Evolutionary conservation across 2,797 vertebrate genomes (phyloP).

Genomic region (Cyclopterus lumpus): DNA sequence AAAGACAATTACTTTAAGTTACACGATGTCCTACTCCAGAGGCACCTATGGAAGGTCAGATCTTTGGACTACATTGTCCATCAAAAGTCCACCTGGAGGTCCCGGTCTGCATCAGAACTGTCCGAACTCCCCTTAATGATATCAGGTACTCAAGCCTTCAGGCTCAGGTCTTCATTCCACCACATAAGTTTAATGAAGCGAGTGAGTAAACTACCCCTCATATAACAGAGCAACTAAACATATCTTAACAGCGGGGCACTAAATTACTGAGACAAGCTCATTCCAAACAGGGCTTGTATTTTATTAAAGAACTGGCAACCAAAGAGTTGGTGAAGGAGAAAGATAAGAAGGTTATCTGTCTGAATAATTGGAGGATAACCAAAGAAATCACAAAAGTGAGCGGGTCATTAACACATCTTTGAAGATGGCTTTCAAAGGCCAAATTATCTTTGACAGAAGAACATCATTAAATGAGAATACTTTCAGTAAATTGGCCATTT

Average conservation of each 20-base stretch:
- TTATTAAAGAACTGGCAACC: conserved; percentile 26
- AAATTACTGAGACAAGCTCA: conserved; percentile 43
- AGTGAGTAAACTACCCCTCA: conserved; percentile 30
- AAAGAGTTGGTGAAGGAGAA: neutral
- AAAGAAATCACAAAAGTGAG: neutral
- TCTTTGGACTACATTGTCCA: too few relatives aligned
- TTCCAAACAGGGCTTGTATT: conserved; percentile 16
- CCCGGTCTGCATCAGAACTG: neutral
- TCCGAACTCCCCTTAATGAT: conserved; percentile 6
- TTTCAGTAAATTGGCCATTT: neutral
- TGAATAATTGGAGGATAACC: conserved; percentile 5
- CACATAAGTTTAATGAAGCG: conserved; percentile 58
- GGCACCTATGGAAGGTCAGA: too few relatives aligned
- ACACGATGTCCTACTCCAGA: too few relatives aligned
- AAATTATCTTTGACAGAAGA: neutral
- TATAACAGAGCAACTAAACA: conserved; percentile 50
- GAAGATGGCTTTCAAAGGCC: neutral
- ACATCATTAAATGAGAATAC: neutral
- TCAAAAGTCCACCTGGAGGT: neutral
- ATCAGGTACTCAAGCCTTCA: conserved; percentile 36
- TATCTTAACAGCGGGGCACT: conserved; percentile 21
- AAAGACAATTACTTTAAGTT: too few relatives aligned
- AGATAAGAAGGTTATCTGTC: conserved; percentile 9
- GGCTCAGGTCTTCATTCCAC: conserved; percentile 35
- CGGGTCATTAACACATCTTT: neutral